Base-by-base conservation (phyloP, 2,888 invertebrate species). In the Agrochola lychnidis region DNA sequence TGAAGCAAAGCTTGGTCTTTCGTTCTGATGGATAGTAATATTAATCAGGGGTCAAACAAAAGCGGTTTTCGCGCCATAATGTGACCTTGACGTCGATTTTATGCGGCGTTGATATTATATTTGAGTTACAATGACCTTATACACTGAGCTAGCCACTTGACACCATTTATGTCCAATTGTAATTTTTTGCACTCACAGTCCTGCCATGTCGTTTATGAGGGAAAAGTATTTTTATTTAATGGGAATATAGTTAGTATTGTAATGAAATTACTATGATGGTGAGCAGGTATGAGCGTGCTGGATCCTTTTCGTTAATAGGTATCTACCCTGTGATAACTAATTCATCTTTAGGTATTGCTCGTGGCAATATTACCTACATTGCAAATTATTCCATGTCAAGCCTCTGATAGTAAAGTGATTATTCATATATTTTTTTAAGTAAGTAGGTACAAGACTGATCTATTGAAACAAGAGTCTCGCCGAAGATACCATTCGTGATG, bases 91-190 rank as follows among this genome's bases (percentile, higher is more conserved):
- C 45, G 82, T n/a, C n/a, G 64, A 74, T 61, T 82, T 68, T 78
- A 69, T 62, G 68, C 71, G 30, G 57, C 40, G 70, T 59, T 71
- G 51, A 71, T 71, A 73, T 68, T 71, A 70, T 81, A 71, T 81
- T 81, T 81, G 81, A 77, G 70, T 81, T 81, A 81, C 72, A 77
- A 77, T 81, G 82, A 82, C 82, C 82, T 82, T 78, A 74, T 40
- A 74, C 68, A 75, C 61, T 53, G 67, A 64, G 69, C 59, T 66
- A 64, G 59, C 59, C 56, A 59, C 71, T 70, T 82, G 82, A 72
- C 82, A 82, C 57, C 59, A 64, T 78, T 74, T 64, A 59, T 71
- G 69, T 30, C 40, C 22, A 64, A 40, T 69, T 76, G 62, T 81
- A 40, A 4, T 7, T 45, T 73, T 70, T 57, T 70, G 5, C 3